Base-by-base conservation (phyloP, 2,888 invertebrate genomes). In the Leptinotarsa tumamoca region DNA sequence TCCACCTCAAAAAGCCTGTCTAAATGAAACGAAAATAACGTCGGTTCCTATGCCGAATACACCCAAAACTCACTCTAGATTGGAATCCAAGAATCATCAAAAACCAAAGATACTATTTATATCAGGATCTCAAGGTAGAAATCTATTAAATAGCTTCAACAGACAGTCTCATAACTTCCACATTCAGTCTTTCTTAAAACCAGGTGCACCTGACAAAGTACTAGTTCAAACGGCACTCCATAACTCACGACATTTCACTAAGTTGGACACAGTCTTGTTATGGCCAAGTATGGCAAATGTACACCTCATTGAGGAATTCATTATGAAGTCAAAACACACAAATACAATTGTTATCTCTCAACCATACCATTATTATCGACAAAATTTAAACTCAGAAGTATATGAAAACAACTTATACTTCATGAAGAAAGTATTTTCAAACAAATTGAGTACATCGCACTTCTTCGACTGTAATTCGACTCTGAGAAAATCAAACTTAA, bases 281-380 rank as follows among this genome's bases (percentile, higher is more conserved):
- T 63, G 63, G 63, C 63, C 27, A 23, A 23, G 13, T 23, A 63
- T 4, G 15, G 27, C 63, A 23, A 63, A 27, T 10, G 4, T 14
- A 5, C 5, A 23, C 4, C 13, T 27, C 4, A 23, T 63, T 4
- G 63, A 63, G 21, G 15, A 21, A 4, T 63, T 63, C n/a, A 10
- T 63, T 4, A 4, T 23, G 17, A 14, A 21, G 7, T 17, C 63
- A 5, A 21, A 23, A 63, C 63, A 63, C 17, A 63, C 63, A 33
- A 63, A 63, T 23, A 17, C 63, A 23, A 15, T 63, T 17, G n/a
- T 63, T 63, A 63, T 63, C 10, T 23, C 63, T 10, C 23, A 63
- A n/a, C 33, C 63, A 33, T 17, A 5, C 5, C 27, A 5, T 5
- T 27, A 27, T 27, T 5, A 27, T 5, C 5, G 5, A 5, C 4